These are phyloP conservation scores for Origma solitaria DNA, from an alignment of 2,113 vertebrate species.

Conservation along the genomic window DNA sequence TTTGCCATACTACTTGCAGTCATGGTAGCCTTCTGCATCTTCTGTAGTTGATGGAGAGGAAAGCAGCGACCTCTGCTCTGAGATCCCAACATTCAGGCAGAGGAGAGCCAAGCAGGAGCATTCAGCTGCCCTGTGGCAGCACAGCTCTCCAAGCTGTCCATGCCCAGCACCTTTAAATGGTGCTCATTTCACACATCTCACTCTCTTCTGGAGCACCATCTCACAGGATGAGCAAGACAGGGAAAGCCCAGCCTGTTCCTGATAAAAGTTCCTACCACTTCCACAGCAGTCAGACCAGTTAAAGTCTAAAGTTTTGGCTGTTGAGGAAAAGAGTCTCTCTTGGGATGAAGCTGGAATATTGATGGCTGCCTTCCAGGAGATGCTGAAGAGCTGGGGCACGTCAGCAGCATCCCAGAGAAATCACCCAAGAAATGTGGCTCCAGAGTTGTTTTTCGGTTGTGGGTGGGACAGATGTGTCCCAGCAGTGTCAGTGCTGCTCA, in stretches of 20 bases:
- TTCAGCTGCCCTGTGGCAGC: background rate
- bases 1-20: background rate
- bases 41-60: background rate
- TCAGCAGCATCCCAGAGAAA: background rate
- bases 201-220: background rate
- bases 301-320: background rate
- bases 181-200: background rate
- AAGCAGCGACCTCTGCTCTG: background rate
- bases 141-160: background rate
- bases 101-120: background rate
- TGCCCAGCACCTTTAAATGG: background rate
- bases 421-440: fast-evolving
- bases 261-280: background rate
- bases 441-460: background rate
- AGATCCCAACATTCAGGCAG: background rate
- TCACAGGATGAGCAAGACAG: background rate
- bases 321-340: background rate
- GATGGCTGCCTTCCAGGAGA: background rate
- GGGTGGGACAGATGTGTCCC: background rate
- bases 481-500: background rate
- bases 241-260: background rate
- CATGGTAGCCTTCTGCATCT: background rate
- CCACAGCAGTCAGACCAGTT: background rate
- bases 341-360: background rate
- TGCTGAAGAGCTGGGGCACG: background rate